Evolutionary conservation across 2,113 vertebrate species (phyloP).

Genomic region (Theropithecus gelada): DNA sequence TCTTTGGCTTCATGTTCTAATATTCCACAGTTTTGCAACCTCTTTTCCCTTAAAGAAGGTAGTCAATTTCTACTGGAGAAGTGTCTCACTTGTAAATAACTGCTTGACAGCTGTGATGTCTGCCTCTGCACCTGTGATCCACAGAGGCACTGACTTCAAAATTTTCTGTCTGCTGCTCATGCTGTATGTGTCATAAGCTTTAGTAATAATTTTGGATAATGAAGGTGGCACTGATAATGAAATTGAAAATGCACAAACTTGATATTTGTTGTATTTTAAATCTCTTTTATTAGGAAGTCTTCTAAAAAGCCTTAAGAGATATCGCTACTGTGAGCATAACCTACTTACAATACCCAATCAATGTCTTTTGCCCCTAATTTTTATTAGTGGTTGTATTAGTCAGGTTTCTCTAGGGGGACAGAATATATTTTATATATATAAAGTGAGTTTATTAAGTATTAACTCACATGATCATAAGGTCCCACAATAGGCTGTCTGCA

Average conservation of each 20-base stretch:
- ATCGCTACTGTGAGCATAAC: neutral
- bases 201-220: neutral
- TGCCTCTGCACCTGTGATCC: neutral
- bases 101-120: neutral
- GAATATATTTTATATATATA: too few relatives aligned
- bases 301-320: constrained; percentile 2
- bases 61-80: neutral
- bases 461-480: too few relatives aligned
- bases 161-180: neutral
- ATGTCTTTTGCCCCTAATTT: neutral
- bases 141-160: neutral
- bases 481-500: too few relatives aligned
- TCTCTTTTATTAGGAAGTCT: neutral
- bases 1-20: neutral
- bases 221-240: neutral
- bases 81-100: neutral
- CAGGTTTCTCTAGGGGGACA: too few relatives aligned
- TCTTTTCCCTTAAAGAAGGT: neutral
- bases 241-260: neutral
- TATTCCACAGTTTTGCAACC: neutral
- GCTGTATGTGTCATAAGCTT: neutral
- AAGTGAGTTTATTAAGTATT: too few relatives aligned
- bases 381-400: neutral
- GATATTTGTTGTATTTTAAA: constrained; percentile 40
- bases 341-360: neutral